Percentiles rank a stretch among this genome's conserved stretches.
Conservation (phyloP, 2,888 invertebrate genomes). For the Lymantria dispar region DNA sequence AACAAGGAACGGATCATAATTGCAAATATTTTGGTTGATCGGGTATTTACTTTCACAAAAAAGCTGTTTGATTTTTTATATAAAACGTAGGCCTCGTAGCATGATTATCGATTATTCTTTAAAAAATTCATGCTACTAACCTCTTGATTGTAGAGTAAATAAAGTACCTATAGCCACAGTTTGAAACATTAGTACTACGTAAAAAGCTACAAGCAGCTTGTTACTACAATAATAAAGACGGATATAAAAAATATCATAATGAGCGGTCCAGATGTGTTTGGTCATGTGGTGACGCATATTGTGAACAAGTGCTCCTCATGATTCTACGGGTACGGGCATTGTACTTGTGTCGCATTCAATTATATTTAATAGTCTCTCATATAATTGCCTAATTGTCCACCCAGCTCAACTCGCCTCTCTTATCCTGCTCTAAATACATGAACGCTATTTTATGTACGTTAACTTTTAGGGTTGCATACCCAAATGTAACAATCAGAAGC, state of each 20-base stretch:
- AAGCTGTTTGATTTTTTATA: too few relatives aligned
- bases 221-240: background rate
- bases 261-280: slow-evolving; percentile 34
- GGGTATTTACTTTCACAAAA: too few relatives aligned
- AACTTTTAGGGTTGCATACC: slow-evolving; percentile 2
- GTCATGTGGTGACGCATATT: slow-evolving; percentile 48
- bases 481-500: too few relatives aligned
- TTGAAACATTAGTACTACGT: background rate
- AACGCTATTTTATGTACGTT: slow-evolving; percentile 8
- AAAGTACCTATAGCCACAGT: background rate
- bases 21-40: too few relatives aligned
- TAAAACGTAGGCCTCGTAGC: too few relatives aligned
- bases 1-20: too few relatives aligned
- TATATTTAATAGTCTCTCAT: slow-evolving; percentile 76
- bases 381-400: slow-evolving; percentile 73
- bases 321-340: slow-evolving; percentile 24
- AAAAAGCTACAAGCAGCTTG: background rate
- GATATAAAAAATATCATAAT: slow-evolving; percentile 10
- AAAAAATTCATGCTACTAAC: too few relatives aligned
- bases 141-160: too few relatives aligned
- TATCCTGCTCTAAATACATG: slow-evolving; percentile 19
- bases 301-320: slow-evolving; percentile 30
- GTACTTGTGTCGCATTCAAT: slow-evolving; percentile 70
- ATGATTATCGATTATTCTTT: too few relatives aligned
- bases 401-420: slow-evolving; percentile 40